Evolutionary conservation across 1,140 invertebrate genomes (phyloP), one percentile per base, ranked within the genome.

Genomic region (Drosophila watanabei): DNA sequence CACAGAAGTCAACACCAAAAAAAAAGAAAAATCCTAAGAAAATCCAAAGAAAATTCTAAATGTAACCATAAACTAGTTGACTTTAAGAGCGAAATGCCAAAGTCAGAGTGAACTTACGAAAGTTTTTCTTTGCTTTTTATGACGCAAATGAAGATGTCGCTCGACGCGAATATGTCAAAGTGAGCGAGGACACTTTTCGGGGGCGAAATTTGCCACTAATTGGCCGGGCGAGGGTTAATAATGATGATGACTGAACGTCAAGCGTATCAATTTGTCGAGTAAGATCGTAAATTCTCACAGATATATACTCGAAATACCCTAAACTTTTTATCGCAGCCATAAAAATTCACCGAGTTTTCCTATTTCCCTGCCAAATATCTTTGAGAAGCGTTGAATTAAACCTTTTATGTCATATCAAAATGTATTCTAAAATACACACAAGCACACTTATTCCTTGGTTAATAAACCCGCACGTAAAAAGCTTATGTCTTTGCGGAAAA

Each of bases 381-480:
- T 30, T 45, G 37, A 32, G 48, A 54, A 20, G 66, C 39, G 39
- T 65, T 59, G 66, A 87, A 88, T 87, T 87, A 89, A 87, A 87
- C 68, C 68, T 68, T 84, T 84, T 80, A 84, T 78, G 72, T 57
- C 32, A 49, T 72, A 73, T 80, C 64, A 76, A 65, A 75, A 77
- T 66, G 64, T 82, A 66, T 79, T 72, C 60, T 61, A 56, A 39
- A 51, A 77, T 20, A 51, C 41, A 37, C 39, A 45, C 79, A 56
- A 24, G 24, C 52, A 24, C 32, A 35, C 11, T 52, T 14, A 11
- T 51, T 51, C 0, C 52, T 54, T 33, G 46, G 82, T 87, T 87
- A 80, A 87, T 84, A 87, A 77, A 73, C 77, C 85, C 46, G 59
- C 60, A 57, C 11, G 45, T 89, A 89, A 90, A 90, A 83, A 70